Conservation (phyloP, 1,140 invertebrate species). For the Antheraea pernyi region DNA sequence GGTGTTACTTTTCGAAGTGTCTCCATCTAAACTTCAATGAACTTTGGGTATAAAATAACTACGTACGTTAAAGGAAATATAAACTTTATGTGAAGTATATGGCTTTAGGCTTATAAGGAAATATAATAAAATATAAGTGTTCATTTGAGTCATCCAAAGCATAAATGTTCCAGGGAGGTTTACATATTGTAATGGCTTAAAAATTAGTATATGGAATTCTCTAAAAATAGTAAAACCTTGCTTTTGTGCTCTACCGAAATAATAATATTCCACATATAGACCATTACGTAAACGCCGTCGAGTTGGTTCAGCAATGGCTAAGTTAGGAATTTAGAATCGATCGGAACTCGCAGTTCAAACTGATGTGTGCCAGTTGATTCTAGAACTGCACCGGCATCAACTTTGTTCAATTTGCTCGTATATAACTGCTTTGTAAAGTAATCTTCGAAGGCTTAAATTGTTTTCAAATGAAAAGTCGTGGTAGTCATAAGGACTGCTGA, state of each 20-base stretch:
- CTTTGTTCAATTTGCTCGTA: conserved; percentile 24
- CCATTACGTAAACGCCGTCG: neutral
- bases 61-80: neutral
- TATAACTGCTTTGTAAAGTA: conserved; percentile 14
- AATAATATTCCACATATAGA: neutral
- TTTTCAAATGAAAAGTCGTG: too few species aligned
- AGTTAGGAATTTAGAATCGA: conserved; percentile 25
- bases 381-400: conserved; percentile 22
- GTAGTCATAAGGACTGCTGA: too few species aligned
- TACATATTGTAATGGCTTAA: too few species aligned
- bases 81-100: too few species aligned
- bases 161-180: too few species aligned
- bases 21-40: neutral
- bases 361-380: conserved; percentile 25
- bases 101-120: too few species aligned
- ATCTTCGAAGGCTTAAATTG: neutral
- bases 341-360: conserved; percentile 19
- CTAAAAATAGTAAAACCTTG: too few species aligned
- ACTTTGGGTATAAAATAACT: neutral
- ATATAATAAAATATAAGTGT: too few species aligned
- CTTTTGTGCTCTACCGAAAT: neutral
- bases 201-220: too few species aligned
- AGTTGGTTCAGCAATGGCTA: conserved; percentile 3
- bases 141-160: too few species aligned
- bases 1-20: conserved; percentile 2